Evolutionary conservation across 1,140 invertebrate species (phyloP), one percentile per base, ranked within the genome.

Genomic region (Dreissena polymorpha): DNA sequence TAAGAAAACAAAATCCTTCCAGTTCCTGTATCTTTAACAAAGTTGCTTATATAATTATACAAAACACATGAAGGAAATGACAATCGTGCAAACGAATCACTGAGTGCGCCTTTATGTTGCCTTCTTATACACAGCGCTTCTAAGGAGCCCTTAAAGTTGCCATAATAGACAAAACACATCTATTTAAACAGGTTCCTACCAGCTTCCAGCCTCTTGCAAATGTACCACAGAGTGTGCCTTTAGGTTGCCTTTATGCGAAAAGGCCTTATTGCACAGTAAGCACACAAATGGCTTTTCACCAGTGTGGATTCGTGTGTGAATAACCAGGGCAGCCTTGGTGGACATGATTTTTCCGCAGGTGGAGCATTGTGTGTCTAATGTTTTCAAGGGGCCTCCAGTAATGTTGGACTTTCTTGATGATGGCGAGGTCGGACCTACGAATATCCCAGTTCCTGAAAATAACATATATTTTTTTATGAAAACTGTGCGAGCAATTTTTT

Each of bases 231-330:
- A 64, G 50, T 79, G 76, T 3, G 50, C 25, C 23, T 60, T 79
- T 29, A 69, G 53, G 23, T 70, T 71, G 16, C 57, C 53, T 23
- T 79, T 79, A 12, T 57, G 63, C 29, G 67, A 71, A 51, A 79
- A 79, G 7, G 63, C 50, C 29, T 79, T 79, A 25, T 27, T 68
- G 50, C 76, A 79, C 27, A 79, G 14, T 23, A 3, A 55, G 29
- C 76, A 79, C 14, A 50, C 49, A 18, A 60, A 79, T 21, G 76
- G 76, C 18, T 68, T 50, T 63, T 70, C 68, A 10, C 67, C 67
- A 14, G 25, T 21, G n/a, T 79, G 76, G 29, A 71, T 51, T 25
- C 63, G n/a, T 1, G 16, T 49, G 27, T 77, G 74, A 21, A 39
- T 60, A 10, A 29, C 18, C 12, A 77, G 50, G 25, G 65, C 29